Conservation (phyloP, 2,888 invertebrate genomes). For the Hecatera dysodea region DNA sequence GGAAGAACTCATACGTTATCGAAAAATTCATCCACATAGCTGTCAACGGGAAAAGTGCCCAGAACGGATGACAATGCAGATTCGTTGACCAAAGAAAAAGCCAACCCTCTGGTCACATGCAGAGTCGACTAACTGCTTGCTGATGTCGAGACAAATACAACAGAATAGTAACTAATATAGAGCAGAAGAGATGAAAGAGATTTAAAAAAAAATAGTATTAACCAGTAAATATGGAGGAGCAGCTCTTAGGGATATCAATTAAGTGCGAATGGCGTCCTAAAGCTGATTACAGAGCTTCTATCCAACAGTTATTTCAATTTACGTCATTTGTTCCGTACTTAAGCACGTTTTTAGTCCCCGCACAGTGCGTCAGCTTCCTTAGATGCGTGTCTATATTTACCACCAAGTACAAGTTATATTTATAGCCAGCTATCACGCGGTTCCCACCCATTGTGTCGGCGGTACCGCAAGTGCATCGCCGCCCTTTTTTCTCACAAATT, state of each 20-base stretch:
- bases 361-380: constrained; percentile 33
- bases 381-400: constrained; percentile 47
- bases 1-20: too few relatives aligned
- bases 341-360: not conserved
- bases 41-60: too few relatives aligned
- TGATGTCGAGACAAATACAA: too few relatives aligned
- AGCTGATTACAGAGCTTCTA: not conserved
- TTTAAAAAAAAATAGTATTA: too few relatives aligned
- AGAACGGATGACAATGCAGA: too few relatives aligned
- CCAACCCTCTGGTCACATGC: too few relatives aligned
- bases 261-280: not conserved
- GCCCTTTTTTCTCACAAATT: constrained; percentile 72
- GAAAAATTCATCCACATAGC: too few relatives aligned
- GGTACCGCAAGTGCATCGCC: constrained; percentile 56
- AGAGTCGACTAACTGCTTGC: too few relatives aligned
- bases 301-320: not conserved
- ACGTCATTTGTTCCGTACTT: not conserved
- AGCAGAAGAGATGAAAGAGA: too few relatives aligned
- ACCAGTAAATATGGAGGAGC: too few relatives aligned
- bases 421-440: constrained; percentile 49
- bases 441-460: constrained; percentile 69
- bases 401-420: constrained; percentile 45
- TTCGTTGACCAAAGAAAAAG: too few relatives aligned
- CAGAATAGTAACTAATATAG: too few relatives aligned
- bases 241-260: not conserved